phyloP scores from a whole-genome alignment of 2,888 invertebrate genomes.

The Elegia similella region DNA sequence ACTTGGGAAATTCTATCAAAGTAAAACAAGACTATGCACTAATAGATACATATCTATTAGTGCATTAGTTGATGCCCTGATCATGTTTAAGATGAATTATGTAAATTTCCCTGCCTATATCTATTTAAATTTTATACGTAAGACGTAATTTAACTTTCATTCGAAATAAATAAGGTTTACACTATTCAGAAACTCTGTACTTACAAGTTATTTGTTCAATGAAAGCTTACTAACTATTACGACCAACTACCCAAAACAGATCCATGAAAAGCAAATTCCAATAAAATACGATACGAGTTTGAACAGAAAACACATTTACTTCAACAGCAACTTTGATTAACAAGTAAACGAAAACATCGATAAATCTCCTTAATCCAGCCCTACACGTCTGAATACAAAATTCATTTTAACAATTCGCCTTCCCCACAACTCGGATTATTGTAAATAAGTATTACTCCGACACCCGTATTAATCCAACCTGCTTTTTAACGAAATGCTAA shows the following conservation, averaged over 20 bases:
- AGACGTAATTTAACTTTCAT: too few relatives aligned
- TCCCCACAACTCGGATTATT: conserved; percentile 76
- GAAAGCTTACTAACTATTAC: too few relatives aligned
- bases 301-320: conserved; percentile 16
- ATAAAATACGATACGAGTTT: conserved; percentile 3
- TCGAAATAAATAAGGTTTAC: too few relatives aligned
- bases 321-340: conserved; percentile 10
- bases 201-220: too few relatives aligned
- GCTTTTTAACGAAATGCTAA: conserved; percentile 73
- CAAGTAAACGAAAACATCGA: conserved; percentile 21
- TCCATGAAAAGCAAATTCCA: neutral
- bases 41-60: too few relatives aligned
- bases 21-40: too few relatives aligned
- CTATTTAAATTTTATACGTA: too few relatives aligned
- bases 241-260: neutral
- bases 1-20: too few relatives aligned
- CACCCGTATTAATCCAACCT: conserved; percentile 70
- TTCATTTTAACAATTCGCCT: conserved; percentile 72
- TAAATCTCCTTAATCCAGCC: conserved; percentile 34
- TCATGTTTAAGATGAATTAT: too few relatives aligned
- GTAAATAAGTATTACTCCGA: conserved; percentile 77
- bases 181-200: too few relatives aligned
- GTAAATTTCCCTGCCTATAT: too few relatives aligned
- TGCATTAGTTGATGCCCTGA: too few relatives aligned
- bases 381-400: conserved; percentile 60